Evolutionary conservation across 2,113 vertebrate genomes (phyloP), one percentile per base, ranked within the genome.

Genomic region (Hippocampus barbouri): DNA sequence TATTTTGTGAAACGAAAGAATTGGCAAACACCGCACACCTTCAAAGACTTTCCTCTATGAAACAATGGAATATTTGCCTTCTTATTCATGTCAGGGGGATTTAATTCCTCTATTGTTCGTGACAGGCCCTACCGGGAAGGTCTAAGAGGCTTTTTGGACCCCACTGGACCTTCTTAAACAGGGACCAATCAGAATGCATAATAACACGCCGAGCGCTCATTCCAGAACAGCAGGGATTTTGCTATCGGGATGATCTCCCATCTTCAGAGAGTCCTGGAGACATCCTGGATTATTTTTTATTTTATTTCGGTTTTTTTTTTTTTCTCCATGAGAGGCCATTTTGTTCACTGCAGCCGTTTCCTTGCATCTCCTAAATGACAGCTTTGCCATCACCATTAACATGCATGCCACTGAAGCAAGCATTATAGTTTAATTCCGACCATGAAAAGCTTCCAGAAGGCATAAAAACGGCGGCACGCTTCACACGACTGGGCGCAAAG

Each of bases 391-490:
- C 62, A 70, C 85, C 86, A 89, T 89, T 89, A 89, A 82, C 80
- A 86, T 84, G 82, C 85, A 73, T 86, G 79, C 83, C 81, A 80
- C 80, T 88, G 87, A 89, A 90, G 89, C 89, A 89, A 87, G 86
- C 89, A 91, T 91, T 91, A 89, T 89, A 89, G 90, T 90, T 91
- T 90, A 90, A 90, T 91, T 89, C 88, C 83, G 86, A 88, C 88
- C 86, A 88, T 90, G 87, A 91, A 91, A 90, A 91, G 88, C 89
- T 91, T 91, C 90, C 86, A 90, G 78, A 45, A 81, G 79, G 80
- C 83, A 85, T 82, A 83, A 86, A 85, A 88, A 84, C 34, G 71
- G 71, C 78, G 65, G 25, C 65, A 66, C 41, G 65, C 65, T 66
- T 23, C 65, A 66, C 68, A 49, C 66, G 65, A 53, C 6, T 8